phyloP scores from a whole-genome alignment of 2,888 invertebrate species.

The Zhuqinia jingwanae region DNA sequence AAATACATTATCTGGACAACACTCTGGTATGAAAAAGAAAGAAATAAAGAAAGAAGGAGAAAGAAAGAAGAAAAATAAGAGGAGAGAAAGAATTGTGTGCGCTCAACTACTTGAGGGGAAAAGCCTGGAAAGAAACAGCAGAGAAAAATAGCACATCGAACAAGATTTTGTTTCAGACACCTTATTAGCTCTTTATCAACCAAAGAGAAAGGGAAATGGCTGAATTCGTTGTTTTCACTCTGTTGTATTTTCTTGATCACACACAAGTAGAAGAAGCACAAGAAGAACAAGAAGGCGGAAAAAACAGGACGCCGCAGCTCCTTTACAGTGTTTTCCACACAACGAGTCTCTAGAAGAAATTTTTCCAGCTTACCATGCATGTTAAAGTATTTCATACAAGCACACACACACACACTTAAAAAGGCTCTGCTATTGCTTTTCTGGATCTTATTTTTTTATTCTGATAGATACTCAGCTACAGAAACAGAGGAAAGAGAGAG shows the following conservation, averaged over 20 bases:
- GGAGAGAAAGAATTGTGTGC: slow-evolving; percentile 24
- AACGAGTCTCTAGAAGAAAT: no score
- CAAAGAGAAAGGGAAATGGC: slow-evolving; percentile 10
- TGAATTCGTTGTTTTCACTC: slow-evolving; percentile 5
- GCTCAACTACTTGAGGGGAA: background rate
- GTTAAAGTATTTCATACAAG: no score
- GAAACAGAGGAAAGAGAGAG: no score
- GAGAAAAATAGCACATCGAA: slow-evolving; percentile 52
- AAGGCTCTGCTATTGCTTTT: slow-evolving; percentile 9
- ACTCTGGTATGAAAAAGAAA: no score
- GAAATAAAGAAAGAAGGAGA: no score
- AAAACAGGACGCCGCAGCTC: slow-evolving; percentile 13
- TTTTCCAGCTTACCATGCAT: no score
- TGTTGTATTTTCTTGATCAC: slow-evolving; percentile 13
- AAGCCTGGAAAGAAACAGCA: slow-evolving; percentile 42
- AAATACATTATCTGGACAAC: slow-evolving; percentile 53
- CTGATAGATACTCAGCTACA: slow-evolving; percentile 10
- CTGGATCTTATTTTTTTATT: slow-evolving; percentile 19
- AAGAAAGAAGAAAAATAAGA: slow-evolving; percentile 10
- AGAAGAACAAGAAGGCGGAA: no score
- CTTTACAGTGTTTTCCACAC: no score
- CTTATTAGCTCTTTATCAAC: slow-evolving; percentile 66
- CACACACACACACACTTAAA: no score
- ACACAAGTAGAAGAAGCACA: no score
- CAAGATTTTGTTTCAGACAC: slow-evolving; percentile 69